phyloP scores from a whole-genome alignment of 2,797 vertebrate species.

The Poecile montanus region DNA sequence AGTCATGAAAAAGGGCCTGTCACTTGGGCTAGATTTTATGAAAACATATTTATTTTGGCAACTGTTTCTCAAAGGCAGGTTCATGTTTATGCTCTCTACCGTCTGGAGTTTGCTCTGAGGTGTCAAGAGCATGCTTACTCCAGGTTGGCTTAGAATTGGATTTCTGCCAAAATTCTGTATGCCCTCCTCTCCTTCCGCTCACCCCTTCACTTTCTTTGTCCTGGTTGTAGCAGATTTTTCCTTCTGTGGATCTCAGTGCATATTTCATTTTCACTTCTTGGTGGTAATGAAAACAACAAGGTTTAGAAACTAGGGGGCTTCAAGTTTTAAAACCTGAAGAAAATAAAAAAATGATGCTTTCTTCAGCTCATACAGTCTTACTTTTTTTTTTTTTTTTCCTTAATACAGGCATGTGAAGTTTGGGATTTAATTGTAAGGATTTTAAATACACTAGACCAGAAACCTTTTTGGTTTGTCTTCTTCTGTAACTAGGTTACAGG shows the following conservation, averaged over 20 bases:
- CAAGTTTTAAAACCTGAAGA: not conserved
- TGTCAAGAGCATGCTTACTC: not conserved
- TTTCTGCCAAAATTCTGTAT: not conserved
- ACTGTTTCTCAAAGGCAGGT: constrained; percentile 13
- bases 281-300: not conserved
- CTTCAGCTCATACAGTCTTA: not conserved
- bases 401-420: not conserved
- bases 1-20: not conserved
- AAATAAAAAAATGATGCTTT: not conserved
- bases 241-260: not conserved
- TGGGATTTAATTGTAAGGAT: not conserved
- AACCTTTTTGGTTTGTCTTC: not conserved
- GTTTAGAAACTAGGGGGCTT: not conserved
- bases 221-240: not conserved
- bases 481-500: not conserved
- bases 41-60: constrained; percentile 42
- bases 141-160: not conserved
- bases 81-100: not conserved
- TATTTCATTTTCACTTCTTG: constrained; percentile 13
- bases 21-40: not conserved
- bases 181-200: not conserved
- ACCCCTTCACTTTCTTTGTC: not conserved
- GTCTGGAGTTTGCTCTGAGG: not conserved
- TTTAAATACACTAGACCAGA: not conserved
- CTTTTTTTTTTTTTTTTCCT: not conserved